Conservation (phyloP, 2,797 vertebrate genomes). For the Pseudotriccus pelzelni region DNA sequence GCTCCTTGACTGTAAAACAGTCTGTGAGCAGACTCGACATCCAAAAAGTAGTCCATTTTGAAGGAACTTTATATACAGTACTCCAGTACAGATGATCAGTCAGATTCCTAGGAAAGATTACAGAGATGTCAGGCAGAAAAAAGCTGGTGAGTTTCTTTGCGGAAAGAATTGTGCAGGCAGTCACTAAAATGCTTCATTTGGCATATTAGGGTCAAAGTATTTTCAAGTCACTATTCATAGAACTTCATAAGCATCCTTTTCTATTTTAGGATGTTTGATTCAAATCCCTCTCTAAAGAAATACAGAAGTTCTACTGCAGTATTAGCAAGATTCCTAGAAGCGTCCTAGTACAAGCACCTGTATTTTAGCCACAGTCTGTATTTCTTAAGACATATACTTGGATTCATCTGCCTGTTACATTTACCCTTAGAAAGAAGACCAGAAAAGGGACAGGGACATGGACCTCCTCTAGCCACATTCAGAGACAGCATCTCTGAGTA, state of each 20-base stretch:
- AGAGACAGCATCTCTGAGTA: background rate
- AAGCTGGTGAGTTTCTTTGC: background rate
- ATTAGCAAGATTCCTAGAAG: background rate
- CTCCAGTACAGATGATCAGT: slow-evolving; percentile 25
- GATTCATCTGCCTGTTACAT: background rate
- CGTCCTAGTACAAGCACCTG: background rate
- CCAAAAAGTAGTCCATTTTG: slow-evolving; percentile 83
- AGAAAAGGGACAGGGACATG: background rate
- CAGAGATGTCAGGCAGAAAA: slow-evolving; percentile 6
- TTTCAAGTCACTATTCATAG: slow-evolving; percentile 12
- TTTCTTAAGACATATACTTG: background rate
- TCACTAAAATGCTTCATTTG: background rate
- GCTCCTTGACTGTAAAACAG: slow-evolving; percentile 84
- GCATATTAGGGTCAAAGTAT: slow-evolving; percentile 29
- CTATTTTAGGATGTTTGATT: slow-evolving; percentile 6
- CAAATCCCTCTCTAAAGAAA: background rate
- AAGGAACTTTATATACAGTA: slow-evolving; percentile 44
- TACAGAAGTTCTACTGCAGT: background rate
- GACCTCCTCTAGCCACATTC: background rate
- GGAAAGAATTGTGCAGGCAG: background rate
- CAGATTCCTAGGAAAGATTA: slow-evolving; percentile 53
- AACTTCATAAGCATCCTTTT: background rate
- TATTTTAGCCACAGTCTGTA: background rate
- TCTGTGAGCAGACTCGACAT: slow-evolving; percentile 81
- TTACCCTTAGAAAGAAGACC: background rate